These are phyloP conservation scores for Rhabdophis nuchalis DNA, from an alignment of 2,797 vertebrate genomes.

Conservation along the genomic window DNA sequence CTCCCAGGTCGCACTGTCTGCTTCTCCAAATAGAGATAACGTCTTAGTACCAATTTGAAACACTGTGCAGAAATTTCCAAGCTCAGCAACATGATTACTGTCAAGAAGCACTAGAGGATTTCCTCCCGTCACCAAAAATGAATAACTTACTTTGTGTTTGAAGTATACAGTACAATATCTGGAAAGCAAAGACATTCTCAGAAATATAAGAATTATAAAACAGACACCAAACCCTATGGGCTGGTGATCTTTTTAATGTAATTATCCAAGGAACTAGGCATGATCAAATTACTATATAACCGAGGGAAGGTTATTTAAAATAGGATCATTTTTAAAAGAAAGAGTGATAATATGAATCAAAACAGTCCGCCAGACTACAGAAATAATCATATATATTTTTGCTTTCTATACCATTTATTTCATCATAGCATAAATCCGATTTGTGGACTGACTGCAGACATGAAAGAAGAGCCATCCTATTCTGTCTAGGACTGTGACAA, in stretches of 20 bases:
- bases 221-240: not conserved
- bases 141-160: not conserved
- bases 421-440: not conserved
- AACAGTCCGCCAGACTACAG: not conserved
- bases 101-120: not conserved
- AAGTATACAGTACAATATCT: not conserved
- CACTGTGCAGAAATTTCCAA: not conserved
- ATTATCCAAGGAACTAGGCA: not conserved
- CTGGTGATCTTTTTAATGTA: not conserved
- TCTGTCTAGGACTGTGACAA: not conserved
- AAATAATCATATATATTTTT: not conserved
- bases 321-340: not conserved
- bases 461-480: not conserved
- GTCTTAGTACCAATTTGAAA: not conserved
- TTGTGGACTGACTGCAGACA: not conserved
- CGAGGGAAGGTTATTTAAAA: not conserved
- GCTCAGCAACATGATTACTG: slow-evolving; percentile 4
- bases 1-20: not conserved
- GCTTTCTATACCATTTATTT: not conserved
- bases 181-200: not conserved
- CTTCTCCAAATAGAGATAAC: not conserved
- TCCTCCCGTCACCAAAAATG: not conserved
- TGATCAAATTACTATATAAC: not conserved
- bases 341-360: not conserved
- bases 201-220: not conserved